phyloP scores from a whole-genome alignment of 2,888 invertebrate species.

The Coenonympha arcania region DNA sequence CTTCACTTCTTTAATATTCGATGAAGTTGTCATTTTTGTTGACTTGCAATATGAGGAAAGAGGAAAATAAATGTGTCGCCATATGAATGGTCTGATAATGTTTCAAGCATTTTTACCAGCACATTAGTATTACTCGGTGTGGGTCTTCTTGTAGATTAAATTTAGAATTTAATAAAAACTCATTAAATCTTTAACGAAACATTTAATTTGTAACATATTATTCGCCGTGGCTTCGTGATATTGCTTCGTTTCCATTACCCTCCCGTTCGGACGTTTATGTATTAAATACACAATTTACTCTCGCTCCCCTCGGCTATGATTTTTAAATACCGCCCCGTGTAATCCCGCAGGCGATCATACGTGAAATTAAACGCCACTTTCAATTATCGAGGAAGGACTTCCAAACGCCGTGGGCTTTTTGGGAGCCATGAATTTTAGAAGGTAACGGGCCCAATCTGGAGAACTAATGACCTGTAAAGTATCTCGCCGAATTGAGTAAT shows the following conservation, averaged over 20 bases:
- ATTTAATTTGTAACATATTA: not conserved
- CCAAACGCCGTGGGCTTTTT: slow-evolving; percentile 37
- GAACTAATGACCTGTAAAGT: slow-evolving; percentile 68
- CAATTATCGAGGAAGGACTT: slow-evolving; percentile 40
- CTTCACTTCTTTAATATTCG: too few relatives aligned
- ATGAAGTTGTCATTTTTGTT: too few relatives aligned
- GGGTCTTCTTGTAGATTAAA: too few relatives aligned
- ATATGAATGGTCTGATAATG: too few relatives aligned
- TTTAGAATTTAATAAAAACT: too few relatives aligned
- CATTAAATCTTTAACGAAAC: too few relatives aligned
- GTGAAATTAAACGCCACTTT: slow-evolving; percentile 47
- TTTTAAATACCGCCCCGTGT: slow-evolving; percentile 25
- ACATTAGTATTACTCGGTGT: too few relatives aligned
- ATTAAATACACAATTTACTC: not conserved
- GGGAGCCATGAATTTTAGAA: slow-evolving; percentile 50
- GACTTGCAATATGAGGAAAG: too few relatives aligned
- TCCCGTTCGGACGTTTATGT: slow-evolving; percentile 8
- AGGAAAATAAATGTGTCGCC: too few relatives aligned
- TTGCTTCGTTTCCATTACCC: slow-evolving; percentile 15
- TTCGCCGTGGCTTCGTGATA: too few relatives aligned
- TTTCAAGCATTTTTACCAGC: too few relatives aligned
- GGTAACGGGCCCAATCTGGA: slow-evolving; percentile 54
- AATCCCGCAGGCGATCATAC: slow-evolving; percentile 38
- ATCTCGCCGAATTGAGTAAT: slow-evolving; percentile 61
- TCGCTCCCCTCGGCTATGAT: slow-evolving; percentile 11